phyloP scores from a whole-genome alignment of 1,140 invertebrate genomes.

The Temnothorax nylanderi region DNA sequence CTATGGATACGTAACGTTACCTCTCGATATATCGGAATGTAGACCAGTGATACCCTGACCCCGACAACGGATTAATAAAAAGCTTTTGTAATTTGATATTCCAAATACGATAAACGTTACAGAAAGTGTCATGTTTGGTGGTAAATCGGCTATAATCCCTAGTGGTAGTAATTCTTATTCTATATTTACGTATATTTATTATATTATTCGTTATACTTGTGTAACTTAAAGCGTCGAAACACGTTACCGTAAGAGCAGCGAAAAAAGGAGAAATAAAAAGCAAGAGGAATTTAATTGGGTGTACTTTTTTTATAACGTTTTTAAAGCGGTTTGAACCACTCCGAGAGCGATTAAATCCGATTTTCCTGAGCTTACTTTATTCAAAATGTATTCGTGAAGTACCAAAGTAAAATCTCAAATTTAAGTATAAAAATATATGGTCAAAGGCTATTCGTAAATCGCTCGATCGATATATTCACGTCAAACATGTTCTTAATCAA shows the following conservation, averaged over 20 bases:
- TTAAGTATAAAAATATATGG: neutral
- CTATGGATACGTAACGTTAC: neutral
- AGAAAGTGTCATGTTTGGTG: neutral
- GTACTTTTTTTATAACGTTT: neutral
- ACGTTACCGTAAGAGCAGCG: neutral
- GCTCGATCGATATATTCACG: neutral
- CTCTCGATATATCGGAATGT: neutral
- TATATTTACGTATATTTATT: neutral
- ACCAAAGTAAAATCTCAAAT: neutral
- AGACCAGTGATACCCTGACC: neutral
- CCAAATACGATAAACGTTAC: neutral
- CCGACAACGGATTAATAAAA: neutral
- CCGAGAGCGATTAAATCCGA: neutral
- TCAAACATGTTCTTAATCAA: constrained; percentile 34
- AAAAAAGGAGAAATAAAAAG: neutral
- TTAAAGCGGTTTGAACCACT: neutral
- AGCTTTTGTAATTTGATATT: neutral
- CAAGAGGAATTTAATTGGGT: constrained; percentile 17
- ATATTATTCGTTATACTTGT: neutral
- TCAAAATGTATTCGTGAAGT: constrained; percentile 4
- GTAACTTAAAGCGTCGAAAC: neutral
- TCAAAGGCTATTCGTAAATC: neutral
- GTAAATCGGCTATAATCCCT: neutral
- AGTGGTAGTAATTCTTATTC: neutral
- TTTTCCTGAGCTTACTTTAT: constrained; percentile 10